Conservation (phyloP, 2,113 vertebrate genomes). For the Hippotragus niger region DNA sequence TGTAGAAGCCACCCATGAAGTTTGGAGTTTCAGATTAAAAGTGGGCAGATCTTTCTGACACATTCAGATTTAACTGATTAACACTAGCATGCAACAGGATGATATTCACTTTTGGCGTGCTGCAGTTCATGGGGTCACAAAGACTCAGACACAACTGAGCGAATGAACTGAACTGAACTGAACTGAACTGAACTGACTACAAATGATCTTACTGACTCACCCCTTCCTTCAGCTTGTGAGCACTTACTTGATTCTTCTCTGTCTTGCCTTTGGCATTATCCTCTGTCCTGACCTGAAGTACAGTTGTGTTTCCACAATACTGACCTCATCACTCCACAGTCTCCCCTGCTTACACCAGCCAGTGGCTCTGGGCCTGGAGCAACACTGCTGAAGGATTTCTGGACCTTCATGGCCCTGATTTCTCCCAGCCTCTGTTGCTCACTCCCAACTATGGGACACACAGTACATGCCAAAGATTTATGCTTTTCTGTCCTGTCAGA, state of each 20-base stretch:
- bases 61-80: not conserved
- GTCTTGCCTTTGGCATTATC: not conserved
- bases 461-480: not conserved
- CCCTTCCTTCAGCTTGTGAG: no score
- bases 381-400: not conserved
- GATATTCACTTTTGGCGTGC: accelerated
- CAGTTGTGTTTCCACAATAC: not conserved
- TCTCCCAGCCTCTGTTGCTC: no score
- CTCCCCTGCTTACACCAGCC: not conserved
- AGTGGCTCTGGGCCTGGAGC: no score
- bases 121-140: not conserved
- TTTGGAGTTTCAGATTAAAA: not conserved
- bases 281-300: not conserved
- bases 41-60: not conserved
- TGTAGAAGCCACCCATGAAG: not conserved
- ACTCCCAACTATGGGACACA: not conserved
- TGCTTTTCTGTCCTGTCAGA: accelerated
- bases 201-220: not conserved
- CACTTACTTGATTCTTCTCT: not conserved
- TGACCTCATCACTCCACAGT: not conserved
- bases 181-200: not conserved
- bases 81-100: not conserved
- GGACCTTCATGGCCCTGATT: no score
- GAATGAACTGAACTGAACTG: not conserved
- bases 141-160: not conserved